phyloP scores from a whole-genome alignment of 2,113 vertebrate genomes.

The Vombatus ursinus region DNA sequence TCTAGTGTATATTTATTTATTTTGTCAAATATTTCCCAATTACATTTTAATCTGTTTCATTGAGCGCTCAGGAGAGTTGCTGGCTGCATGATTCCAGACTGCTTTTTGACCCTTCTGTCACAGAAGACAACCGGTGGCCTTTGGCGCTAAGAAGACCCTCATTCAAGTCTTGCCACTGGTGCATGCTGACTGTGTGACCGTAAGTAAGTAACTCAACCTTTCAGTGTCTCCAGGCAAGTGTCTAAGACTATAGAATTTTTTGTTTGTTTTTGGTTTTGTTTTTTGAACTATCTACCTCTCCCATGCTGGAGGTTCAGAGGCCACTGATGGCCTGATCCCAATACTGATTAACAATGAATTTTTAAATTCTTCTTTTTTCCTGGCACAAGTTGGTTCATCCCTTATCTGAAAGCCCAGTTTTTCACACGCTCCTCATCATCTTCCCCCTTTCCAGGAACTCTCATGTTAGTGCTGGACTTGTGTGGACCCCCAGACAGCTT shows the following conservation, averaged over 20 bases:
- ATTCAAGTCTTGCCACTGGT: neutral
- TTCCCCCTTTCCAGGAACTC: neutral
- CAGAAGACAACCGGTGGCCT: neutral
- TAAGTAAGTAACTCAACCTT: neutral
- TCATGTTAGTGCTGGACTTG: neutral
- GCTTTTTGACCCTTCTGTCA: neutral
- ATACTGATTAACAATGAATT: neutral
- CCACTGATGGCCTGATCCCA: neutral
- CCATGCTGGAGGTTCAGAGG: neutral
- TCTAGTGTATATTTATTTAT: neutral
- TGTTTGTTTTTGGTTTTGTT: neutral
- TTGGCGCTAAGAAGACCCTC: neutral
- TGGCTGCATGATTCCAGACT: neutral
- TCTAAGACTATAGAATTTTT: neutral
- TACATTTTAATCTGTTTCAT: neutral
- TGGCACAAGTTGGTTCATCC: neutral
- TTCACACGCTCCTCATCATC: too few species aligned
- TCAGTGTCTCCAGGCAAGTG: neutral
- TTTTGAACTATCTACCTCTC: neutral
- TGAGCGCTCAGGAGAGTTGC: neutral
- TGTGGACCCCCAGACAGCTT: neutral
- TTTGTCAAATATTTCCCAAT: neutral
- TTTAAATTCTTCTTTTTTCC: neutral
- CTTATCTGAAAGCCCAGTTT: neutral
- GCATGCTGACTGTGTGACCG: neutral